Conservation (phyloP, 2,888 invertebrate genomes). For the Orgyia antiqua region DNA sequence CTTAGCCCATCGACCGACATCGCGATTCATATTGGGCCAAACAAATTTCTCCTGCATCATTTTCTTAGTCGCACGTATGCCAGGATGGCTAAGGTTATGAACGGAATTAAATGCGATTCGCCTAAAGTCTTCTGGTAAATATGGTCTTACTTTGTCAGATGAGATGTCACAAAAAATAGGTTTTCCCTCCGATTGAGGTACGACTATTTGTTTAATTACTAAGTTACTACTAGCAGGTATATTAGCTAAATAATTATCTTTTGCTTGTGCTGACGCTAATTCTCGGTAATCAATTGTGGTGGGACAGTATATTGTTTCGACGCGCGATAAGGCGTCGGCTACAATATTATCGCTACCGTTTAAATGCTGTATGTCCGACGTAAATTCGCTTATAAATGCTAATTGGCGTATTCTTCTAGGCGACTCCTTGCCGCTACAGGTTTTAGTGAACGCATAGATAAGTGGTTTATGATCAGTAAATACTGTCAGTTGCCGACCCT, state of each 20-base stretch:
- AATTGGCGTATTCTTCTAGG: not conserved
- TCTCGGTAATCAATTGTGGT: not conserved
- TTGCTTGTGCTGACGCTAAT: too few relatives aligned
- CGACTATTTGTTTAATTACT: not conserved
- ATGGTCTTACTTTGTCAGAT: not conserved
- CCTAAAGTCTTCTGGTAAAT: not conserved
- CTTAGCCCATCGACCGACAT: not conserved
- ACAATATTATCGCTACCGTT: not conserved
- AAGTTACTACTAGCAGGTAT: too few relatives aligned
- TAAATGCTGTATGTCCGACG: conserved; percentile 1
- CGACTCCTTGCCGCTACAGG: not conserved
- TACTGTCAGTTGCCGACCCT: not conserved
- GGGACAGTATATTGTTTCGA: not conserved
- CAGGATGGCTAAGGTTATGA: not conserved
- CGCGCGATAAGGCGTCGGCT: conserved; percentile 1
- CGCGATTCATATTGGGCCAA: not conserved
- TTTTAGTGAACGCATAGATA: not conserved
- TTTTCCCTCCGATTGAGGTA: not conserved
- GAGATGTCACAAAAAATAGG: not conserved
- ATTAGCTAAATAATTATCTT: too few relatives aligned
- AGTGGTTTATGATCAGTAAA: conserved; percentile 1
- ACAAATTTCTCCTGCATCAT: not conserved
- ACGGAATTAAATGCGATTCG: not conserved
- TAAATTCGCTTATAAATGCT: conserved; percentile 1
- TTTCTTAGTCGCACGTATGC: too few relatives aligned